phyloP scores from a whole-genome alignment of 2,888 invertebrate species.

The Zootermopsis nevadensis region DNA sequence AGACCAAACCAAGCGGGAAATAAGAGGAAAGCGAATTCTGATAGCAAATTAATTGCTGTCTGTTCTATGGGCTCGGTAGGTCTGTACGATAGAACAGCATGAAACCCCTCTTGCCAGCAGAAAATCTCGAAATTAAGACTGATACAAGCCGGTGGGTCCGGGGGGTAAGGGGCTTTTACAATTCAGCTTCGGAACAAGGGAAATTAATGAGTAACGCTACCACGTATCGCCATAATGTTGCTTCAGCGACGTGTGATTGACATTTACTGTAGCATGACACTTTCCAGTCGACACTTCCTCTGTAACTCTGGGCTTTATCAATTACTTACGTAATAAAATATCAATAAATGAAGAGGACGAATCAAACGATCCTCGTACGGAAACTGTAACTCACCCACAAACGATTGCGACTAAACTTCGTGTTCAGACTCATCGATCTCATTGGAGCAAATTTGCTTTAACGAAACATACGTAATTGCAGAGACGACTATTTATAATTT shows the following conservation, averaged over 20 bases:
- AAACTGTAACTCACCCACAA: too few species aligned
- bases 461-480: too few species aligned
- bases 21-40: slow-evolving; percentile 8
- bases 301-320: not conserved
- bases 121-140: not conserved
- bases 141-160: not conserved
- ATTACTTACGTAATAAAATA: not conserved
- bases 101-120: not conserved
- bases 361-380: too few species aligned
- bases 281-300: not conserved
- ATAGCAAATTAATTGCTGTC: slow-evolving; percentile 23
- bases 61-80: not conserved
- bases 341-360: not conserved
- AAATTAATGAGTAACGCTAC: not conserved
- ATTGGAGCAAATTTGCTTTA: too few species aligned
- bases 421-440: too few species aligned
- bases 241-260: not conserved
- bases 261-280: not conserved
- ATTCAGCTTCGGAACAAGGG: not conserved
- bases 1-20: not conserved
- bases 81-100: not conserved
- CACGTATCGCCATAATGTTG: not conserved
- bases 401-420: too few species aligned
- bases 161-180: not conserved
- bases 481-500: too few species aligned